A percentile compares a stretch with the other conserved stretches of the same genome.
Conservation (phyloP, 1,140 invertebrate genomes). For the Pachypeltis micranthus region DNA sequence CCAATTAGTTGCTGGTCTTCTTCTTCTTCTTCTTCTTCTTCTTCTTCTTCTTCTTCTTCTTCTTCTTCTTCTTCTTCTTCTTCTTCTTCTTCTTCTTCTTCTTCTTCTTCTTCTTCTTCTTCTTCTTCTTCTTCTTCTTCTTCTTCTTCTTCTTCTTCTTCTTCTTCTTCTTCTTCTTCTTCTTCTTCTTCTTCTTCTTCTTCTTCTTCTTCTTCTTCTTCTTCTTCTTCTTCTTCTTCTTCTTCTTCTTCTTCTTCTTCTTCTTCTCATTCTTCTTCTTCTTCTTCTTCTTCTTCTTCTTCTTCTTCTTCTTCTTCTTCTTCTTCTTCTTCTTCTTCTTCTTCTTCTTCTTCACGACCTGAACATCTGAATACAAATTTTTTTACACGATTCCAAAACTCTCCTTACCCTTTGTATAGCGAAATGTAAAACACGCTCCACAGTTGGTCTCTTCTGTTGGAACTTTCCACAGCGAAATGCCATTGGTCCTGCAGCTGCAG, state of each 20-base stretch:
- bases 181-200: constrained; percentile 8
- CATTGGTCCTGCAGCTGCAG: too few species aligned
- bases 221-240: constrained; percentile 3
- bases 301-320: constrained; percentile 2
- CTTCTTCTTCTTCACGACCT: background rate
- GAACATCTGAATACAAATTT: too few species aligned
- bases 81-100: background rate
- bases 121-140: background rate
- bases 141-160: background rate
- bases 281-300: background rate
- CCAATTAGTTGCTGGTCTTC: too few species aligned
- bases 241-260: background rate
- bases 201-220: constrained; percentile 3
- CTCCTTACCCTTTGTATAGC: too few species aligned
- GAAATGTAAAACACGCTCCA: too few species aligned
- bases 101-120: background rate
- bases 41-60: constrained; percentile 1
- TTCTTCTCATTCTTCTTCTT: too few species aligned
- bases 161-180: background rate
- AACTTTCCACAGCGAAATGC: too few species aligned
- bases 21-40: background rate
- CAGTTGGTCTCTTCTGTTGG: too few species aligned
- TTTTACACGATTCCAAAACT: too few species aligned
- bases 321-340: constrained; percentile 1
- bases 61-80: background rate